phyloP scores from a whole-genome alignment of 2,797 vertebrate species.

The Chaenodraco wilsoni region DNA sequence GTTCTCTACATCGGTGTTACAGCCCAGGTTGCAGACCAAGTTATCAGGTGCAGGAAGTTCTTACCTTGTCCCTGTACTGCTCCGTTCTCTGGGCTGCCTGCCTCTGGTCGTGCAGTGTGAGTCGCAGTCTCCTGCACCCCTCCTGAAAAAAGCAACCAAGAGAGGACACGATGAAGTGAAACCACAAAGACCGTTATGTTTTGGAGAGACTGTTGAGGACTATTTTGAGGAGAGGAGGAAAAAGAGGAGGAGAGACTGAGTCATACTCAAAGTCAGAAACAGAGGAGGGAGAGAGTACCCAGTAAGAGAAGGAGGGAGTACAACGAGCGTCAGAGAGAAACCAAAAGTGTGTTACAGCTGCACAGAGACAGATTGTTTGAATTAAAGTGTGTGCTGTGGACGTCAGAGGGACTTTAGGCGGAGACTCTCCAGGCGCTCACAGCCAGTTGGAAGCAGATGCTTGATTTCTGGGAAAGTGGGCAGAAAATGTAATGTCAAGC shows the following conservation, averaged over 20 bases:
- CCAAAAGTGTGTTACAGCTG: constrained; percentile 64
- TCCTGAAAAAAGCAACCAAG: constrained; percentile 78
- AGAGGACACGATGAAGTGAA: constrained; percentile 52
- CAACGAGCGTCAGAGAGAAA: constrained; percentile 55
- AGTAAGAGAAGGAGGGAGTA: constrained; percentile 40
- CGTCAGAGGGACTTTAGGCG: constrained; percentile 71
- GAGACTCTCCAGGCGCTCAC: constrained; percentile 61
- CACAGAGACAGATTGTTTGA: constrained; percentile 77
- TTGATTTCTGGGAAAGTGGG: constrained; percentile 69
- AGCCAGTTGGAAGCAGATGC: constrained; percentile 59
- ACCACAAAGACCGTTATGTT: constrained; percentile 77
- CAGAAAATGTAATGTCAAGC: constrained; percentile 62
- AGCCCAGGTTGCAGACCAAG: neutral
- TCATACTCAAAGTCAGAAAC: constrained; percentile 61
- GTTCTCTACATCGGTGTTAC: neutral
- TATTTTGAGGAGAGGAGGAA: constrained; percentile 64
- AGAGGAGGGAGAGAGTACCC: constrained; percentile 43
- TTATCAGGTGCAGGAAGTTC: constrained; percentile 37
- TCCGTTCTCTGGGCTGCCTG: constrained; percentile 70
- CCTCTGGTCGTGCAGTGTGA: constrained; percentile 87
- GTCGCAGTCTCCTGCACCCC: constrained; percentile 84
- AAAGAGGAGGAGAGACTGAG: constrained; percentile 81
- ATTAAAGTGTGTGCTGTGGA: constrained; percentile 69
- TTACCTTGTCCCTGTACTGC: constrained; percentile 86
- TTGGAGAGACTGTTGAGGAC: constrained; percentile 61